phyloP scores from a whole-genome alignment of 2,113 vertebrate species.

The Serinus canaria region DNA sequence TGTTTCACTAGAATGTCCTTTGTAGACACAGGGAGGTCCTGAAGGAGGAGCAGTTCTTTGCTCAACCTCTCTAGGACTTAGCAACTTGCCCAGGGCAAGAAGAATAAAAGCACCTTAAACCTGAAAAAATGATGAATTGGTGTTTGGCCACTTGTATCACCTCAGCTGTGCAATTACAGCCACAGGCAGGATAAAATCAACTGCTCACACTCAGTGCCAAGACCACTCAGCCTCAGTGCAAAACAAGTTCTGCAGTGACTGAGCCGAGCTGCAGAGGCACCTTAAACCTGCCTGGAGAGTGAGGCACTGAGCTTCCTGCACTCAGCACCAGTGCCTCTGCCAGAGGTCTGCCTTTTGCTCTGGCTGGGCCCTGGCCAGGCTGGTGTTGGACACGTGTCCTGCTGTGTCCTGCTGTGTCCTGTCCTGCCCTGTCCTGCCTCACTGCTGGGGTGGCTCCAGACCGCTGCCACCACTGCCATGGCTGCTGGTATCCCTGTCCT shows the following conservation, averaged over 20 bases:
- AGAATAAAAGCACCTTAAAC: not conserved
- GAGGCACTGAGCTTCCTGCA: not conserved
- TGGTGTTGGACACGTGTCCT: accelerated
- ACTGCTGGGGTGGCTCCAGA: not conserved
- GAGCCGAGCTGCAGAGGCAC: not conserved
- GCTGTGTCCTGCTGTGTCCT: not conserved
- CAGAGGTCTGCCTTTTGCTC: not conserved
- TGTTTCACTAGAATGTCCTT: not conserved
- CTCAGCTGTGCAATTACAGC: not conserved
- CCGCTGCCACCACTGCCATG: accelerated
- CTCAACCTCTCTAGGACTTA: not conserved
- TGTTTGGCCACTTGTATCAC: not conserved
- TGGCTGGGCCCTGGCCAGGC: not conserved
- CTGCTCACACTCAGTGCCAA: not conserved
- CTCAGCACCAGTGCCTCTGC: not conserved
- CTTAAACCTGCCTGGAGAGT: not conserved
- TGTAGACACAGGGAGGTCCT: not conserved
- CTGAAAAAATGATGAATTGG: not conserved
- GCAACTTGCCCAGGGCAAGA: not conserved
- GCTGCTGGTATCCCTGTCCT: not conserved
- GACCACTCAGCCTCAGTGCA: not conserved
- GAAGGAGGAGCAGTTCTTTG: not conserved
- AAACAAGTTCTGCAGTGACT: not conserved
- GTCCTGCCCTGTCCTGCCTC: not conserved
- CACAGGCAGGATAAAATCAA: not conserved